A percentile compares a stretch with the other conserved stretches of the same genome.
Conservation (phyloP, 2,797 vertebrate genomes). For the Buphagus erythrorhynchus region DNA sequence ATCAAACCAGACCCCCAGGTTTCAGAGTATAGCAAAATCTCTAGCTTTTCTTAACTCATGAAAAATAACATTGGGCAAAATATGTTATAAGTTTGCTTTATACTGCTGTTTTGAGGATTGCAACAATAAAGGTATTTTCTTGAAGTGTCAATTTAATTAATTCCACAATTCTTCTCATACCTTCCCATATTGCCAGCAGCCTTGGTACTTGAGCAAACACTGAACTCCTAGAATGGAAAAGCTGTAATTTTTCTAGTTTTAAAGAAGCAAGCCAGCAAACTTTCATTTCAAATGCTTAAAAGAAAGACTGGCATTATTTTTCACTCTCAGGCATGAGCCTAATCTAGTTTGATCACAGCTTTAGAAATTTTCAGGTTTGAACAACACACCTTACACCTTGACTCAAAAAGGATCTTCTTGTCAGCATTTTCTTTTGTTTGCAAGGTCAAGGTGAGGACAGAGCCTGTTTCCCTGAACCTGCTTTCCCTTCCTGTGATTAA, state of each 20-base stretch:
- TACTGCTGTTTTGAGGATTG: neutral
- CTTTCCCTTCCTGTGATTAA: neutral
- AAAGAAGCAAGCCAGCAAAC: neutral
- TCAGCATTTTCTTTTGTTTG: neutral
- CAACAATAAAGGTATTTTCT: neutral
- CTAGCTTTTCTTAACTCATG: neutral
- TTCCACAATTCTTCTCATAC: neutral
- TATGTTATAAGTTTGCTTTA: neutral
- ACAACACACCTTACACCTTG: neutral
- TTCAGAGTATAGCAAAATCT: neutral
- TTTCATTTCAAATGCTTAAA: neutral
- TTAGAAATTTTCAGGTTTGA: neutral
- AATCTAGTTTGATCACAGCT: neutral
- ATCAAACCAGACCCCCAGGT: neutral
- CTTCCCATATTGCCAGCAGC: neutral
- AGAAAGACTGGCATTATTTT: neutral
- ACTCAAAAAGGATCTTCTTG: neutral
- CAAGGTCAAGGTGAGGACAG: neutral
- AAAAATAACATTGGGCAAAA: neutral
- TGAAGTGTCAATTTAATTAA: constrained; percentile 3
- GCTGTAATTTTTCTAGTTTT: neutral
- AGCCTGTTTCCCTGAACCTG: neutral
- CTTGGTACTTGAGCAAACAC: neutral
- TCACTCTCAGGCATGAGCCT: neutral
- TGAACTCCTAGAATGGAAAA: neutral